Conservation (phyloP, 35 echinoderm and acorn worm genomes). For the Heliocidaris erythrogramma region DNA sequence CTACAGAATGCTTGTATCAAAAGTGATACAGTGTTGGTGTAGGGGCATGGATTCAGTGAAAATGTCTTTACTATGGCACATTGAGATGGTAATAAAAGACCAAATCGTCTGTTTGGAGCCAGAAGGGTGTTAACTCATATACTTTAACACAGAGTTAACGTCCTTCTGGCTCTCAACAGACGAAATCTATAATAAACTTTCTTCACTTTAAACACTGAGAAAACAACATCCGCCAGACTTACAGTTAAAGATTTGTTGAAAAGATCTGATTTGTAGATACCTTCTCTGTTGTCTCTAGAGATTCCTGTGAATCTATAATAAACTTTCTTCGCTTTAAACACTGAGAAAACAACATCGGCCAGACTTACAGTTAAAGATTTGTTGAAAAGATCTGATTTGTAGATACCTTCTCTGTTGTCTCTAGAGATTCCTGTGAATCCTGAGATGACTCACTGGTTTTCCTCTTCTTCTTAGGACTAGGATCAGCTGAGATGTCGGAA, state of each 20-base stretch:
- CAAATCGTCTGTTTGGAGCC: no score
- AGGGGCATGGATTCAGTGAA: background rate
- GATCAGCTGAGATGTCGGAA: background rate
- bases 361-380: no score
- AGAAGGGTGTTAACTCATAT: no score
- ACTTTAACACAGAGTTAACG: no score
- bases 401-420: background rate
- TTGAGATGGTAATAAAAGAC: background rate
- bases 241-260: background rate
- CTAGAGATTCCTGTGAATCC: background rate
- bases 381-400: background rate
- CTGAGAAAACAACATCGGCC: background rate
- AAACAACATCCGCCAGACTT: background rate
- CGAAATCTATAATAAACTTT: background rate
- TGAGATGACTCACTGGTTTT: slow-evolving; percentile 32
- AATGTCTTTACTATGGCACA: background rate
- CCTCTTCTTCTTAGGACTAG: slow-evolving; percentile 52
- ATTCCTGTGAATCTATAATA: background rate
- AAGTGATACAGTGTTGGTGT: background rate
- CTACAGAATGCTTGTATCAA: background rate
- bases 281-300: background rate
- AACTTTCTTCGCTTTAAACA: background rate
- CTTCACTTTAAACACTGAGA: background rate
- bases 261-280: background rate
- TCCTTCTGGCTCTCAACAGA: no score